Conservation (phyloP, 2,797 vertebrate species). For the Hypotaenidia okinawae region DNA sequence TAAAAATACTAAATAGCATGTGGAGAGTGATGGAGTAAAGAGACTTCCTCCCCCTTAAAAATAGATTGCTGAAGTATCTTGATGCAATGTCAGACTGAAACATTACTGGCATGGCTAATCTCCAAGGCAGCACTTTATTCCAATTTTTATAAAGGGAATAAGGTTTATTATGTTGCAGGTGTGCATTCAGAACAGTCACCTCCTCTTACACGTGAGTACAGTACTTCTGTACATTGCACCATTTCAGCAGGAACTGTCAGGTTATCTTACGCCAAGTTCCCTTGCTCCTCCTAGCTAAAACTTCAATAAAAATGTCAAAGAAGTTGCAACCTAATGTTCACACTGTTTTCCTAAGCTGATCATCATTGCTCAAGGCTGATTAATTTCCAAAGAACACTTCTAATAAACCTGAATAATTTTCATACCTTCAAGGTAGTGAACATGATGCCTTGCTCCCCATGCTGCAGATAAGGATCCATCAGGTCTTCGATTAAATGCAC, state of each 20-base stretch:
- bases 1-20: neutral
- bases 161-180: neutral
- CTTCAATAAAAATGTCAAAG: neutral
- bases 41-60: neutral
- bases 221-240: neutral
- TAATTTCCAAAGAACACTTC: neutral
- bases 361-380: neutral
- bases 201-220: neutral
- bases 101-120: neutral
- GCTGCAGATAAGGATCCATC: slow-evolving; percentile 97
- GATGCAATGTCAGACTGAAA: neutral
- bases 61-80: neutral
- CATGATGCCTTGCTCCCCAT: slow-evolving; percentile 98
- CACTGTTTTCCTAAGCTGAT: neutral
- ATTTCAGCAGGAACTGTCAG: neutral
- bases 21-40: neutral
- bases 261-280: neutral
- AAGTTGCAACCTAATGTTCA: neutral
- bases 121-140: neutral
- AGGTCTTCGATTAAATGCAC: slow-evolving; percentile 97
- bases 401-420: neutral
- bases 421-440: slow-evolving; percentile 96
- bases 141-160: neutral
- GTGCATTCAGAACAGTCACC: neutral
- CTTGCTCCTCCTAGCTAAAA: neutral